Conservation (phyloP, 2,113 vertebrate genomes). For the Lampris megalopsis region DNA sequence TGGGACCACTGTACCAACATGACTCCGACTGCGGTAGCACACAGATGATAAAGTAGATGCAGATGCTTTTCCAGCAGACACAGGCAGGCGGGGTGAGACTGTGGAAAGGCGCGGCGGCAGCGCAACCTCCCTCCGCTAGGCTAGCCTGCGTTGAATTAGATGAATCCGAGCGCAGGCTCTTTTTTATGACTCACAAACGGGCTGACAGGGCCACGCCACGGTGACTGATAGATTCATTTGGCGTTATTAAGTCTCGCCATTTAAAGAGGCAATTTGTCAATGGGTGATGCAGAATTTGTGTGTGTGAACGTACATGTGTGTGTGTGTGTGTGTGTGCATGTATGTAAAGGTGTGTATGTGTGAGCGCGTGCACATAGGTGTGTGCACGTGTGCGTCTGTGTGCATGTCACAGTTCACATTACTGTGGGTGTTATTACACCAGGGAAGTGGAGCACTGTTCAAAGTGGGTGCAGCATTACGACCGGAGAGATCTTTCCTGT, state of each 20-base stretch:
- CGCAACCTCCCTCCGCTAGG: conserved; percentile 32
- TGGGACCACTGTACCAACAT: conserved; percentile 61
- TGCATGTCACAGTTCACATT: conserved; percentile 48
- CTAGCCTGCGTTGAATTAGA: conserved; percentile 73
- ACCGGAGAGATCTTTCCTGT: conserved; percentile 52
- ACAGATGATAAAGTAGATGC: conserved; percentile 75
- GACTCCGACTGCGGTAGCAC: conserved; percentile 65
- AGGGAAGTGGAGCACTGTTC: conserved; percentile 60
- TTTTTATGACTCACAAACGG: conserved; percentile 61
- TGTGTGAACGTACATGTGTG: conserved; percentile 12
- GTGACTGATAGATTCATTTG: conserved; percentile 79
- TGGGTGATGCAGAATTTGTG: conserved; percentile 45
- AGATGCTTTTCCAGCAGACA: conserved; percentile 72
- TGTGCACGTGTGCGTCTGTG: neutral
- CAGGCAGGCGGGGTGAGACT: conserved; percentile 21
- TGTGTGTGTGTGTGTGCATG: conserved; percentile 17
- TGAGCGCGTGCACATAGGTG: neutral
- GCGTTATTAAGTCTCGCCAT: conserved; percentile 74
- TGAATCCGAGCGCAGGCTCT: conserved; percentile 48
- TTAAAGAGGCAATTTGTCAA: conserved; percentile 74
- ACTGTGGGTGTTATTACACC: conserved; percentile 59
- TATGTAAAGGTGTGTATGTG: neutral
- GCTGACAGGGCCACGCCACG: conserved; percentile 58
- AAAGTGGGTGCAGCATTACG: conserved; percentile 57
- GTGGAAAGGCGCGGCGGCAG: conserved; percentile 43